Evolutionary conservation across 1,140 invertebrate genomes (phyloP).

Genomic region (Charaxes varanes): DNA sequence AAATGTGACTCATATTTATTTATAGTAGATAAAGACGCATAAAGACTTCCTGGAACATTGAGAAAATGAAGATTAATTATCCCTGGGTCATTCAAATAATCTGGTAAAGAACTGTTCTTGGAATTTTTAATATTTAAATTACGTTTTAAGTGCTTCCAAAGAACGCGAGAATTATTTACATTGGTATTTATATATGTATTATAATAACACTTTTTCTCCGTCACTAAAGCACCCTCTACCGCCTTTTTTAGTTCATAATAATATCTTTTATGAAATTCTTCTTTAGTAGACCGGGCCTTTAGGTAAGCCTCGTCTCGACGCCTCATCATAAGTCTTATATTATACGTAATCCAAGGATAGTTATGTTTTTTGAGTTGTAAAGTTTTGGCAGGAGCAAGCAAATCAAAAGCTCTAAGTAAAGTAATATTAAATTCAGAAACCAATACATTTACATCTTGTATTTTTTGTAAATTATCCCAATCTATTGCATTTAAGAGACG

Average conservation of each 20-base stretch:
- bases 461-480: not conserved
- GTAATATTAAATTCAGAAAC: not conserved
- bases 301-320: constrained; percentile 1
- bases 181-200: constrained; percentile 4
- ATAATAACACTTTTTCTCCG: constrained; percentile 6
- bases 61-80: no score
- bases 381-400: not conserved
- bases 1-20: no score
- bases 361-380: not conserved
- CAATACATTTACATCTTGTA: not conserved
- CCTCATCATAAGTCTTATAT: constrained; percentile 7
- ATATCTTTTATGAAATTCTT: not conserved
- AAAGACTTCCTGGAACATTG: no score
- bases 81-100: no score
- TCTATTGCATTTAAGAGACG: not conserved
- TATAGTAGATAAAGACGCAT: no score
- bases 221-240: constrained; percentile 1
- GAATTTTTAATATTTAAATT: no score
- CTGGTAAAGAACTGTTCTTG: no score
- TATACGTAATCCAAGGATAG: constrained; percentile 8
- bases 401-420: not conserved
- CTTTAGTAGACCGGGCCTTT: not conserved
- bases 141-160: constrained; percentile 11
- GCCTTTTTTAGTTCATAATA: constrained; percentile 5
- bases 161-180: not conserved